Evolutionary conservation across 2,797 vertebrate genomes (phyloP).

Genomic region (Aselliscus stoliczkanus): DNA sequence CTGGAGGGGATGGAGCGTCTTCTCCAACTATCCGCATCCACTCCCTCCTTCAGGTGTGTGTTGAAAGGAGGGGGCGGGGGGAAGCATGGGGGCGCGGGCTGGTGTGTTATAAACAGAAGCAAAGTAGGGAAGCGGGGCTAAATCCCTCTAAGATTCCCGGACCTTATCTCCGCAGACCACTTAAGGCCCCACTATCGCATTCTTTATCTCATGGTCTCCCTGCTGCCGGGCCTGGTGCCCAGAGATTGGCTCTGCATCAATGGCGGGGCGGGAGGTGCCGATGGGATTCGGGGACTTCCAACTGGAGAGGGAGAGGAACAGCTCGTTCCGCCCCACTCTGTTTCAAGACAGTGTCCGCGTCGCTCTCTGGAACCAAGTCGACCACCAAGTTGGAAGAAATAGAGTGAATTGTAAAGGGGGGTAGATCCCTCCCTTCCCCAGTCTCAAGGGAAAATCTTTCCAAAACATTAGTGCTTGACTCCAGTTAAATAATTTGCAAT

Average conservation of each 20-base stretch:
- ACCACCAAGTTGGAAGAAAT: neutral
- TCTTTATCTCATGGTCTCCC: neutral
- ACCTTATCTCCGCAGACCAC: neutral
- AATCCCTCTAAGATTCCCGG: neutral
- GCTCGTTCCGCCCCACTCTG: accelerated
- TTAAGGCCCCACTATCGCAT: accelerated
- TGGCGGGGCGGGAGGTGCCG: neutral
- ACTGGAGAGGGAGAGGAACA: neutral
- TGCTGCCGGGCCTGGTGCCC: accelerated
- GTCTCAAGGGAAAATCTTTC: neutral
- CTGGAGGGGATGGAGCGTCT: neutral
- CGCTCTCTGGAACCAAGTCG: neutral
- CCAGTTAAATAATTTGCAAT: neutral
- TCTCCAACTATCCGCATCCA: neutral
- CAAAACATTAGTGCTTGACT: neutral
- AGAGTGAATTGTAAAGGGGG: neutral
- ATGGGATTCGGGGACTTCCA: neutral
- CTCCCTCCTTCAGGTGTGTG: neutral
- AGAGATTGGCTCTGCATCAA: neutral
- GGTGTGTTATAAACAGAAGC: neutral
- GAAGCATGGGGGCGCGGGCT: neutral
- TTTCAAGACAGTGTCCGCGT: accelerated
- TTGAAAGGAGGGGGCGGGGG: neutral
- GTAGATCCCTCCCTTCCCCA: no score
- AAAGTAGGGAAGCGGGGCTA: neutral